These are phyloP conservation scores for Halcyon senegalensis DNA, from an alignment of 2,113 vertebrate genomes.

Conservation along the genomic window DNA sequence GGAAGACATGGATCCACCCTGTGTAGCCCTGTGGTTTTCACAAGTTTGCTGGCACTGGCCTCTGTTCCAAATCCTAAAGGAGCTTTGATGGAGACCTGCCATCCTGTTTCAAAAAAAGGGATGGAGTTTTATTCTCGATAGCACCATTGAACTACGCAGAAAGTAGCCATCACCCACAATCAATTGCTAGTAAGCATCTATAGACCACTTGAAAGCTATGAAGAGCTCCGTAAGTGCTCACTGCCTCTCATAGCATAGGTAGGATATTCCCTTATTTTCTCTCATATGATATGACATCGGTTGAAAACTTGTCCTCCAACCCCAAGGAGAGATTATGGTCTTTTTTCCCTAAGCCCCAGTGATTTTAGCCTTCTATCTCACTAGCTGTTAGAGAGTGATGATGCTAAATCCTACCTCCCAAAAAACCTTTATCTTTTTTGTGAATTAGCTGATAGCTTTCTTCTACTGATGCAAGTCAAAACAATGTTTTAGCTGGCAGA, in stretches of 20 bases:
- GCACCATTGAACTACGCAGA: fast-evolving
- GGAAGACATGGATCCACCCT: slow-evolving; percentile 3
- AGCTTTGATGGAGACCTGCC: neutral
- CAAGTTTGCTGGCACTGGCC: slow-evolving; percentile 11
- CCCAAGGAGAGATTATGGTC: neutral
- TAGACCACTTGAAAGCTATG: neutral
- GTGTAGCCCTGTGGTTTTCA: neutral
- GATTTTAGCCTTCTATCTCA: neutral
- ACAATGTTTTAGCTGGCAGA: slow-evolving; percentile 48
- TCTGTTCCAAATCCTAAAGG: neutral
- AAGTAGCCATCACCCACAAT: neutral
- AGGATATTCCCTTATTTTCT: neutral
- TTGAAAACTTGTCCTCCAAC: neutral
- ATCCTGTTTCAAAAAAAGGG: neutral
- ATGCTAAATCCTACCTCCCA: neutral
- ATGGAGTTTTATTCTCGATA: neutral
- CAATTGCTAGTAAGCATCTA: neutral
- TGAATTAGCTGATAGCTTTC: slow-evolving; percentile 42
- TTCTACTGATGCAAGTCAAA: slow-evolving; percentile 33
- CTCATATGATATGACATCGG: neutral
- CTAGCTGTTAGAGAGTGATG: neutral
- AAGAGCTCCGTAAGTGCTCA: neutral
- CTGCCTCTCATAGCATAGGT: neutral
- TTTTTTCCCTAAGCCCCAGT: neutral
- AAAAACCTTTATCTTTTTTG: slow-evolving; percentile 23